Base-by-base conservation (phyloP, 35 echinoderm and acorn worm species). In the Nesometra sesokonis region DNA sequence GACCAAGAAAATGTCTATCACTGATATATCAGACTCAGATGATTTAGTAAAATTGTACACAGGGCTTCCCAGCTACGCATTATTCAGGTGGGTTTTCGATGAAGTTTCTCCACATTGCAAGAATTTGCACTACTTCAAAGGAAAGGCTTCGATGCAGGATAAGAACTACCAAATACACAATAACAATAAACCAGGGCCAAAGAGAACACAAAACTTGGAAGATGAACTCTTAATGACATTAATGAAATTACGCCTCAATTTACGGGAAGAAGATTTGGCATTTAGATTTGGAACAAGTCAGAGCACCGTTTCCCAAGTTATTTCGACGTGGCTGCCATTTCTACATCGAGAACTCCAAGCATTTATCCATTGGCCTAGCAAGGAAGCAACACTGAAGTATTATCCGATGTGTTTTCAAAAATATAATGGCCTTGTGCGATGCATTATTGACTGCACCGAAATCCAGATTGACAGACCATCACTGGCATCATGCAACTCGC, bases 401-500 rank as follows among this genome's bases (percentile, higher is more conserved):
- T n/a, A n/a, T n/a, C n/a, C 13, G 52, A 33, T 23, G 11, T 95
- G 86, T 36, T 95, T 95, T 34, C 32, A 87, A 9, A 89, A 89
- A 33, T 95, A 92, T 83, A 33, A 86, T 2, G 88, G 88, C 29
- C 39, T 35, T 91, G 93, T 95, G 31, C 32, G 93, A 21, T 91
- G 89, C n/a, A 95, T 91, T 52, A 94, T 94, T 80, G 82, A 94
- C 23, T 94, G 93, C 86, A 94, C 89, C 0, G 93, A 94, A 43
- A 86, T 95, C 0, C 82, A 89, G 37, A 91, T 95, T 32, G 46
- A 91, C 0, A 35, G 89, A 33, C 90, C 89, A 39, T 92, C 87
- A 21, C 36, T 89, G 39, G 89, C 83, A 2, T 19, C n/a, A 37
- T 86, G 86, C 15, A 88, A 95, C 43, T 40, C 83, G 17, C 89